phyloP scores from a whole-genome alignment of 1,140 invertebrate genomes.

The Conus ventricosus region DNA sequence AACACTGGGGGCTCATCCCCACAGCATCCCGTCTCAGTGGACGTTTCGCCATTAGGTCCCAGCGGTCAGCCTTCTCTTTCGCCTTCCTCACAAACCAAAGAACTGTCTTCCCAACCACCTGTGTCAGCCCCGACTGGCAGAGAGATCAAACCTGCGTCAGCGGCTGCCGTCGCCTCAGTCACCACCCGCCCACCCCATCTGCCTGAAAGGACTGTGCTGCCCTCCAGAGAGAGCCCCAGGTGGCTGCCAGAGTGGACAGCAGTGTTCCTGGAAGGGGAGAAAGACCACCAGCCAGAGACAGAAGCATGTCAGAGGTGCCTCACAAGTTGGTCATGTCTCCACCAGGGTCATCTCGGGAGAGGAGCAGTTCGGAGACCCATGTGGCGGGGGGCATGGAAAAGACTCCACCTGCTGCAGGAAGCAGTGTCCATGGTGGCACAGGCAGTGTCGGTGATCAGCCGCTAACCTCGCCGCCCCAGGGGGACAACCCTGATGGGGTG shows the following conservation, averaged over 20 bases:
- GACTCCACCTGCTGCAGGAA: background rate
- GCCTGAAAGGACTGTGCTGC: background rate
- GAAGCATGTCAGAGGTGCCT: conserved; percentile 35
- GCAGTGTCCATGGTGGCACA: background rate
- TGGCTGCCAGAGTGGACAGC: conserved; percentile 15
- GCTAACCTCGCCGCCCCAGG: background rate
- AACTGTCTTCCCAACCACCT: background rate
- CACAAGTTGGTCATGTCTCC: background rate
- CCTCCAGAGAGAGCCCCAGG: background rate
- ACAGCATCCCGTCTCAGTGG: conserved; percentile 16
- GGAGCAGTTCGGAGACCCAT: conserved; percentile 23
- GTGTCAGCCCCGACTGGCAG: background rate
- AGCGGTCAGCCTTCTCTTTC: background rate
- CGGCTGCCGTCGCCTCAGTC: background rate
- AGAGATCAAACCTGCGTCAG: background rate
- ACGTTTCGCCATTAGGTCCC: conserved; percentile 49
- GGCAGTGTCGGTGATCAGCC: background rate
- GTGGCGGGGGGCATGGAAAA: background rate
- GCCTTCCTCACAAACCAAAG: conserved; percentile 5
- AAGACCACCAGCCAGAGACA: background rate
- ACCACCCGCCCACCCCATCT: background rate
- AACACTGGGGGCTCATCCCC: conserved; percentile 21
- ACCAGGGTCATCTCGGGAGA: background rate
- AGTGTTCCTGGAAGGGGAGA: background rate
- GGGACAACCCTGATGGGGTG: background rate